Base-by-base conservation (phyloP, 2,888 invertebrate species). In the Gymnocheta viridis region DNA sequence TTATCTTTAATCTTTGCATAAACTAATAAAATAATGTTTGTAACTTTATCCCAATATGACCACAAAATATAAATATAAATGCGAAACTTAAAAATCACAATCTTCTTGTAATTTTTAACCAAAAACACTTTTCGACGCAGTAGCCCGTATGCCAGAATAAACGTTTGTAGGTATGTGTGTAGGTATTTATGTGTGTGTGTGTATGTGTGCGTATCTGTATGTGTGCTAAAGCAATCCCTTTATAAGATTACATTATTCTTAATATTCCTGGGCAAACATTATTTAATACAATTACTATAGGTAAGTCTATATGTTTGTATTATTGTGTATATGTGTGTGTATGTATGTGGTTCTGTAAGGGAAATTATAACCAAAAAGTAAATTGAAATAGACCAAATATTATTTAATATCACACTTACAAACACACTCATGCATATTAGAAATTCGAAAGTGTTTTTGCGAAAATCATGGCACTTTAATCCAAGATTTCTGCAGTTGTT, bases 221-320 rank as follows among this genome's bases (percentile, higher is more conserved):
- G 24, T 35, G 38, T 22, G 17, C 38, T 51, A 19, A 12, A 56
- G 38, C 51, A 77, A 69, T 67, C 77, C 67, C 47, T 67, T 74
- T 72, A 67, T 54, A 81, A 67, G 77, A 81, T 81, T 81, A 81
- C 77, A 84, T 77, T 72, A 80, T 73, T 81, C 80, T 77, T 84
- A 77, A 62, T 51, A 74, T 81, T 44, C 67, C 41, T 62, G 67
- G 44, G n/a, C 44, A 81, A 84, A 84, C 77, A 84, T 67, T 76
- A 80, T 83, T 84, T 81, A 84, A 80, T 84, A 77, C 72, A 84
- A 84, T 84, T 84, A 80, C 67, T 72, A 41, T n/a, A 77, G 22
- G 51, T 29, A 35, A 19, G 9, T 27, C n/a, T 19, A 29, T 14
- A 29, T 29, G 19, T 14, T 22, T 22, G 60, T 19, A 17, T 7